Evolutionary conservation across 2,888 invertebrate species (phyloP), one percentile per base, ranked within the genome.

Genomic region (Drosophila emarginata): DNA sequence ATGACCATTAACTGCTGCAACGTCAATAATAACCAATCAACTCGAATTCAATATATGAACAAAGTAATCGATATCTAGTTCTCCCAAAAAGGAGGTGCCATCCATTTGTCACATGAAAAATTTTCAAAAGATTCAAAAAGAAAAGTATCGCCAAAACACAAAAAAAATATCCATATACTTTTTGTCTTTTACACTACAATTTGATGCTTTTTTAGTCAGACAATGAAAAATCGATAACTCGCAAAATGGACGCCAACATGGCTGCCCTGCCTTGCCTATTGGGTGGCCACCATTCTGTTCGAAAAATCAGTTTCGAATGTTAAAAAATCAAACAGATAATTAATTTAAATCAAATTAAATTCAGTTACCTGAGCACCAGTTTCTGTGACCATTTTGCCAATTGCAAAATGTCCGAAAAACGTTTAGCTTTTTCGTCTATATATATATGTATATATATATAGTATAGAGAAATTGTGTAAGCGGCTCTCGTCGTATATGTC

Each of bases 301-400:
- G 40, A 67, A 79, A 78, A 75, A 60, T 65, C 26, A 54, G 12
- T 15, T 36, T 18, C n/a, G 36, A 53, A 54, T 12, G 26, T 57
- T 62, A 56, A 65, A 65, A 70, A 72, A 23, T 4, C 52, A 56
- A 28, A 7, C 61, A 51, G 6, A 4, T 9, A 61, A 53, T 57
- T n/a, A 40, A 64, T 32, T 32, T 32, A 32, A 32, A 32, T 32
- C 32, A 32, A 32, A 1, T 2, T 11, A 32, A 59, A 54, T 53
- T 23, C 32, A 63, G 59, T 76, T 92, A 92, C 92, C 92, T 92
- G 92, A 70, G 89, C 88, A 89, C 92, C 92, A 80, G 91, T 92
- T 89, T 92, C 92, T 63, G 92, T 92, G 72, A 92, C 92, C 92
- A 92, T 92, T 88, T 89, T 52, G 64, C 26, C 65, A 67, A 70